Percentiles rank a stretch among this genome's conserved stretches.
phyloP scores from a whole-genome alignment of 2,888 invertebrate species.

The Venusia cambrica region DNA sequence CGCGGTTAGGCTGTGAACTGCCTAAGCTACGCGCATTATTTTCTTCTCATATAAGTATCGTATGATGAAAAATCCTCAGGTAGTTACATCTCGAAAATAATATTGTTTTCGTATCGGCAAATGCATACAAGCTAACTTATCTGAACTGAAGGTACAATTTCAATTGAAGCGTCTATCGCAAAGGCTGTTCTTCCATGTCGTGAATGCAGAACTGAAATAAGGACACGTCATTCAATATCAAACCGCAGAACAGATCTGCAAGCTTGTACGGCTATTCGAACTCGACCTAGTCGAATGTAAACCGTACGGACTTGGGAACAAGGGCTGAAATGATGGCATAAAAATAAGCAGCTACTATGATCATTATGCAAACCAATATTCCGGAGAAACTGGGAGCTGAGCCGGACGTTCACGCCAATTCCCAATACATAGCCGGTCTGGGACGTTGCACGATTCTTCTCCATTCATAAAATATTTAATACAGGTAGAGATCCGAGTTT shows the following conservation, averaged over 20 bases:
- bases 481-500: no score
- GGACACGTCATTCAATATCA: slow-evolving; percentile 64
- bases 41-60: no score
- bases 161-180: slow-evolving; percentile 1
- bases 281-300: slow-evolving; percentile 26
- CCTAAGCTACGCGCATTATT: no score
- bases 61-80: no score
- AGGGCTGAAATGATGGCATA: slow-evolving; percentile 14
- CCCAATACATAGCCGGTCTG: slow-evolving; percentile 10
- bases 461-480: no score
- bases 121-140: no score
- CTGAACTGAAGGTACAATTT: not conserved
- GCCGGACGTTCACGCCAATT: slow-evolving; percentile 31
- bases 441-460: no score
- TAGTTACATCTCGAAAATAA: no score
- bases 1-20: slow-evolving; percentile 13
- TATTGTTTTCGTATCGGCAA: no score
- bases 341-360: slow-evolving; percentile 29
- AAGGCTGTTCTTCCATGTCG: slow-evolving; percentile 34
- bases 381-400: slow-evolving; percentile 30
- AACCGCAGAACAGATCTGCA: slow-evolving; percentile 42
- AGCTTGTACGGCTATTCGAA: slow-evolving; percentile 15
- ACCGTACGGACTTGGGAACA: slow-evolving; percentile 35
- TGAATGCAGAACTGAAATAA: slow-evolving; percentile 43
- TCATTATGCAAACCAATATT: slow-evolving; percentile 41